Base-by-base conservation (phyloP, 2,113 vertebrate genomes). In the Pelecanoides urinatrix region DNA sequence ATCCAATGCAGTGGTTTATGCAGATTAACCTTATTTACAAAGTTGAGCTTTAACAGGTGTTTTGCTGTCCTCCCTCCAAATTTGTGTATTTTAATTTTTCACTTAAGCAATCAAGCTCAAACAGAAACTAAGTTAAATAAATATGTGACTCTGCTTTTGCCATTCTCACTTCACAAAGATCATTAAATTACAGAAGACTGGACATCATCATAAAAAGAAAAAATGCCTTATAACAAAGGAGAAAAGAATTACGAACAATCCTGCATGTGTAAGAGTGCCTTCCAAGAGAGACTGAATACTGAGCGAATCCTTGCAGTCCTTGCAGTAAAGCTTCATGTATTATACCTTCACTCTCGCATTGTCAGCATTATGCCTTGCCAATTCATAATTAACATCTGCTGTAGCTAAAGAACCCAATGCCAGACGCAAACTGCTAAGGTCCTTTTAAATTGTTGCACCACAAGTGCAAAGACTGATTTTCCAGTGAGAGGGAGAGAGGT, bases 371-470 rank as follows among this genome's bases (percentile, higher is more conserved):
- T 27, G 77, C 71, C 65, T 71, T 92, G 74, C 90, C 90, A 90
- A 87, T 92, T 96, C 68, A 91, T 80, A 95, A 96, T 94, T 90
- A 97, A 95, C 67, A 96, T 79, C 78, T 95, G 65, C 74, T 94
- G 19, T 53, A 80, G 59, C 73, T 83, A 49, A 94, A 90, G 38
- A 49, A 58, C 76, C 50, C 59, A 80, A 34, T 61, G 56, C 32
- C 79, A 95, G 49, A 67, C 50, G 85, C 9, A 1, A 93, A 81
- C 78, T 75, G 20, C 79, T 70, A 32, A 89, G 29, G 32, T 77
- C 49, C 6, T 26, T 78, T 92, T 13, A 59, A 92, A 45, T 8
- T 34, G 27, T n/a, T 63, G 56, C 29, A 88, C 20, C 67, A 75
- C 67, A 82, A 92, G 49, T 59, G 44, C 91, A 95, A 94, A 58